Percentiles rank a stretch among this genome's conserved stretches.
Evolutionary conservation across 2,888 invertebrate genomes (phyloP).

Genomic region (Cotesia congregata): DNA sequence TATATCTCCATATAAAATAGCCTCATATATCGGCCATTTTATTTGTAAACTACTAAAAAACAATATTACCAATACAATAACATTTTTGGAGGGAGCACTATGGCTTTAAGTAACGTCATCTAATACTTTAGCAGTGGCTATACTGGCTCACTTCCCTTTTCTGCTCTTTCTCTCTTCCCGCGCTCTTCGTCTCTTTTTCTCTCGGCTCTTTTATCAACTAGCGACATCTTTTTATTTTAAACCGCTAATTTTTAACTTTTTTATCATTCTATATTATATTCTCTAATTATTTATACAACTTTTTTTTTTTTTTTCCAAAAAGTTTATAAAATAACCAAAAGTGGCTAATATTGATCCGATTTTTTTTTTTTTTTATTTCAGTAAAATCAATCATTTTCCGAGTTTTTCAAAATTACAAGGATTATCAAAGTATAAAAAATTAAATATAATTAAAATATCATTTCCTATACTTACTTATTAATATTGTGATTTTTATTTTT

Average conservation of each 20-base stretch:
- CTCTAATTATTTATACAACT: too few species aligned
- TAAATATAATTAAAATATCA: too few species aligned
- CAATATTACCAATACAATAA: slow-evolving; percentile 65
- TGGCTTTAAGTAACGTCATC: slow-evolving; percentile 41
- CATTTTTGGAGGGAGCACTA: slow-evolving; percentile 64
- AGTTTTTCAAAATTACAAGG: too few species aligned
- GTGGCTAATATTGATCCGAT: too few species aligned
- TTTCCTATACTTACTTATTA: too few species aligned
- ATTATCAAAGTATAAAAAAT: too few species aligned
- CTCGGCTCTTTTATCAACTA: not conserved
- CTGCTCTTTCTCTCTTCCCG: slow-evolving; percentile 21
- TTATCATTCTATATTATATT: not conserved
- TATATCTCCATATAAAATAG: slow-evolving; percentile 67
- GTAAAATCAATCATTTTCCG: too few species aligned
- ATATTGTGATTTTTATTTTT: too few species aligned
- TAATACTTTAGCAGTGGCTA: slow-evolving; percentile 50
- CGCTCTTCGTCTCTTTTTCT: slow-evolving; percentile 41
- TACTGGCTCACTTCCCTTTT: slow-evolving; percentile 37
- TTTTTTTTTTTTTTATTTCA: too few species aligned
- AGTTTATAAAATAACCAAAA: too few species aligned
- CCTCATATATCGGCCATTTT: slow-evolving; percentile 70
- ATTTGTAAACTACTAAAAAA: slow-evolving; percentile 70
- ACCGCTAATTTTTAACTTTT: not conserved
- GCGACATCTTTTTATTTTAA: slow-evolving; percentile 4
- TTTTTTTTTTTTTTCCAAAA: too few species aligned